These are phyloP conservation scores for Gopherus flavomarginatus DNA, from an alignment of 2,113 vertebrate genomes.

Conservation along the genomic window DNA sequence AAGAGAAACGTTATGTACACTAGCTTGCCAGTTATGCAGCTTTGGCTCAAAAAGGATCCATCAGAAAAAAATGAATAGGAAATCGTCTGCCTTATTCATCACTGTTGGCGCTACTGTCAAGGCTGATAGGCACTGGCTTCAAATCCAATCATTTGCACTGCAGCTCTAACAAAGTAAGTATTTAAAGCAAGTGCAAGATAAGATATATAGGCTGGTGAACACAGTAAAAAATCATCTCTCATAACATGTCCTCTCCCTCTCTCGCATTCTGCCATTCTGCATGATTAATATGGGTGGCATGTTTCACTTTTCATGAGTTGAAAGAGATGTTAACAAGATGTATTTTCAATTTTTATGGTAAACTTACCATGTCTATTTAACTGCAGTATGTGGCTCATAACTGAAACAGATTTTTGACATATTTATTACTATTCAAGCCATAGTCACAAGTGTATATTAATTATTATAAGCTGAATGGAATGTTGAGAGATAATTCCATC, in stretches of 20 bases:
- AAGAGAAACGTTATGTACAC: background rate
- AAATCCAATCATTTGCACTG: background rate
- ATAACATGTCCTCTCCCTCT: background rate
- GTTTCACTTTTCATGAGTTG: slow-evolving; percentile 48
- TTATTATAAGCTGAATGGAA: slow-evolving; percentile 42
- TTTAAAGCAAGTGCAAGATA: background rate
- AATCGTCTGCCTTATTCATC: background rate
- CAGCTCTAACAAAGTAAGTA: slow-evolving; percentile 15
- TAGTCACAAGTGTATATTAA: slow-evolving; percentile 33
- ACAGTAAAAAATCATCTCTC: background rate
- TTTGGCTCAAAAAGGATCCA: background rate
- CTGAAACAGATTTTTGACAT: slow-evolving; percentile 31
- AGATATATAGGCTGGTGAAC: background rate
- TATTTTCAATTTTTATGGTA: slow-evolving; percentile 50
- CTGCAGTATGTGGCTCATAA: slow-evolving; percentile 37
- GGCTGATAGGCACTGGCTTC: background rate
- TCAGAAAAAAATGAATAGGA: background rate
- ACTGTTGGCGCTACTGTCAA: background rate
- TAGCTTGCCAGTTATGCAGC: background rate
- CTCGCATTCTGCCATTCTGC: background rate
- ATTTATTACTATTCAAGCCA: slow-evolving; percentile 26
- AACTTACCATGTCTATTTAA: slow-evolving; percentile 36
- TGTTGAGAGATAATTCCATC: slow-evolving; percentile 38
- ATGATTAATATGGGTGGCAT: background rate
- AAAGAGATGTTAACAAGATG: slow-evolving; percentile 29